Percentiles rank a stretch among this genome's conserved stretches.
Evolutionary conservation across 2,888 invertebrate genomes (phyloP).

Genomic region (Dione juno): DNA sequence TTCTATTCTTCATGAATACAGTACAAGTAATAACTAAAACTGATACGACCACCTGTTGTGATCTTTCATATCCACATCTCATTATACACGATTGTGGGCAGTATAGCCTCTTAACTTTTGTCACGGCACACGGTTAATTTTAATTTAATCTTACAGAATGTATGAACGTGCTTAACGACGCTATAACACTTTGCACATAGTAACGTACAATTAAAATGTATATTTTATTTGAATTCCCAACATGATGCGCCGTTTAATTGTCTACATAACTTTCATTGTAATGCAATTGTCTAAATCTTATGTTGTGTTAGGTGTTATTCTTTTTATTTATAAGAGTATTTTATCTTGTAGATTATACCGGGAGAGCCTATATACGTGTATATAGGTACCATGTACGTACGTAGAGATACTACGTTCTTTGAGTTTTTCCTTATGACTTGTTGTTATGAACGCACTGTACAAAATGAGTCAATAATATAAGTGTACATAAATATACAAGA

Average conservation of each 20-base stretch:
- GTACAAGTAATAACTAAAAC: constrained; percentile 39
- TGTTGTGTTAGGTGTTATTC: not conserved
- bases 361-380: too few relatives aligned
- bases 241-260: constrained; percentile 17
- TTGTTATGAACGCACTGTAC: not conserved
- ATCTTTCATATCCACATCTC: constrained; percentile 43
- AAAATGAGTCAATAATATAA: not conserved
- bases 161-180: constrained; percentile 45
- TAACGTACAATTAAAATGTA: constrained; percentile 60
- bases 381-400: too few relatives aligned
- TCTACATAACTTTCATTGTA: constrained; percentile 5
- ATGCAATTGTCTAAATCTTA: constrained; percentile 16
- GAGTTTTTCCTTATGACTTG: not conserved
- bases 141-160: constrained; percentile 47
- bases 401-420: not conserved
- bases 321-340: not conserved
- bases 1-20: constrained; percentile 9
- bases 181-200: constrained; percentile 63
- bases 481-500: not conserved
- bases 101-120: constrained; percentile 31
- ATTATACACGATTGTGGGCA: constrained; percentile 36
- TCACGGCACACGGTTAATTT: constrained; percentile 46
- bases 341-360: not conserved
- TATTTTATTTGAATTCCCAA: constrained; percentile 53
- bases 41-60: constrained; percentile 47